Percentiles rank a stretch among this genome's conserved stretches.
Evolutionary conservation across 1,140 invertebrate species (phyloP).

Genomic region (Trichomalopsis sarcophagae): DNA sequence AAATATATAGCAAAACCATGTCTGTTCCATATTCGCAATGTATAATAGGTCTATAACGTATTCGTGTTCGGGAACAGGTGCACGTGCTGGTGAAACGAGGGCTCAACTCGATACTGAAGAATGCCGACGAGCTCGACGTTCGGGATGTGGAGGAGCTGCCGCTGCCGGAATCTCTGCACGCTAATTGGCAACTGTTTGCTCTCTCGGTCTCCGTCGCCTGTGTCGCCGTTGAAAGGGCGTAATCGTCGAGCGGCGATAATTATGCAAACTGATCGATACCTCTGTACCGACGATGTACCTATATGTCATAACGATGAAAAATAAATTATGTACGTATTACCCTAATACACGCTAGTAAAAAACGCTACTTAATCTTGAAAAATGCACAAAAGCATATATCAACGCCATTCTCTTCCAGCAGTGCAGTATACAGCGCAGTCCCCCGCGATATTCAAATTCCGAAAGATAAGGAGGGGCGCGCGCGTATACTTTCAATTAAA

Average conservation of each 20-base stretch:
- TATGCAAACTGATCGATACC: background rate
- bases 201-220: conserved; percentile 60
- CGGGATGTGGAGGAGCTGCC: conserved; percentile 52
- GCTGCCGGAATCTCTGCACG: conserved; percentile 58
- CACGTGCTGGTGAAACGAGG: conserved; percentile 58
- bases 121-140: conserved; percentile 35
- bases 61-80: conserved; percentile 49
- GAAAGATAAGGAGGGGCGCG: background rate
- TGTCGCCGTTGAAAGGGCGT: conserved; percentile 46
- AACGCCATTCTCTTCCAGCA: too few species aligned
- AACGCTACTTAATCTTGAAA: too few species aligned
- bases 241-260: background rate
- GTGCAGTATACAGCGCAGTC: too few species aligned
- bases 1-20: too few species aligned
- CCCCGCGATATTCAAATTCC: background rate
- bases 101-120: conserved; percentile 35
- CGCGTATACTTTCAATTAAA: too few species aligned
- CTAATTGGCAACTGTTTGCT: conserved; percentile 61
- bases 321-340: too few species aligned
- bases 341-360: too few species aligned
- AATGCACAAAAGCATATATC: too few species aligned
- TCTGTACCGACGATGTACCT: too few species aligned
- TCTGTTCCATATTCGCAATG: too few species aligned
- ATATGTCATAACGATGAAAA: too few species aligned
- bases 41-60: too few species aligned